Conservation (phyloP, 2,797 vertebrate genomes). For the Tokudaia muenninki region DNA sequence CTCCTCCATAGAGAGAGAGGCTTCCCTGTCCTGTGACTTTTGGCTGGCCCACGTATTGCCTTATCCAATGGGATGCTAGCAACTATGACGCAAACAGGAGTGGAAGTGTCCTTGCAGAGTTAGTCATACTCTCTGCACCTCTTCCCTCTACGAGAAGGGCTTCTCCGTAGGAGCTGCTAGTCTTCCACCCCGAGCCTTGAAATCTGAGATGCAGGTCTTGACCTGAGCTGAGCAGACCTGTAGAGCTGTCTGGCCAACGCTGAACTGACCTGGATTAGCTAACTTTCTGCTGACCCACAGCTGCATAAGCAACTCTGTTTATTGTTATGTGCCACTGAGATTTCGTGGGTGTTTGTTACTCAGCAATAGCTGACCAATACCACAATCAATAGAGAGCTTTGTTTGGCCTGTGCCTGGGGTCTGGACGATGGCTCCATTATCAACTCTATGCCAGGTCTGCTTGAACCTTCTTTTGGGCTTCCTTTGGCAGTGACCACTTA, state of each 20-base stretch:
- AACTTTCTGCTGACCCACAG: not conserved
- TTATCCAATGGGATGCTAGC: not conserved
- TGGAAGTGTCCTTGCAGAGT: not conserved
- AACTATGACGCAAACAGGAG: not conserved
- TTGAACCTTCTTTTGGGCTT: slow-evolving; percentile 5
- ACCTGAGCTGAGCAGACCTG: not conserved
- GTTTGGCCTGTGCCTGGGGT: not conserved
- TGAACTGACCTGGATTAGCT: not conserved
- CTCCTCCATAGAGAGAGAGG: not conserved
- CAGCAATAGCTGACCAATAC: not conserved
- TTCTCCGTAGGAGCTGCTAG: not conserved
- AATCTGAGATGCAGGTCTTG: not conserved
- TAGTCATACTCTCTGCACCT: not conserved
- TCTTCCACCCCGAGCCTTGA: not conserved
- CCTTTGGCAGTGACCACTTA: not conserved
- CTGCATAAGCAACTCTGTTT: not conserved
- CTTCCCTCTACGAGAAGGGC: not conserved
- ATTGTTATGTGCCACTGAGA: not conserved
- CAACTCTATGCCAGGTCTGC: not conserved
- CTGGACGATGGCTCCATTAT: not conserved
- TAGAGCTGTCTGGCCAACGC: not conserved
- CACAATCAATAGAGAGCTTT: not conserved
- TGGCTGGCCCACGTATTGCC: not conserved
- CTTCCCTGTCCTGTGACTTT: not conserved
- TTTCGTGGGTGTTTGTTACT: slow-evolving; percentile 10